Percentiles rank a stretch among this genome's conserved stretches.
Conservation (phyloP, 1,140 invertebrate genomes). For the Camponotus floridanus region DNA sequence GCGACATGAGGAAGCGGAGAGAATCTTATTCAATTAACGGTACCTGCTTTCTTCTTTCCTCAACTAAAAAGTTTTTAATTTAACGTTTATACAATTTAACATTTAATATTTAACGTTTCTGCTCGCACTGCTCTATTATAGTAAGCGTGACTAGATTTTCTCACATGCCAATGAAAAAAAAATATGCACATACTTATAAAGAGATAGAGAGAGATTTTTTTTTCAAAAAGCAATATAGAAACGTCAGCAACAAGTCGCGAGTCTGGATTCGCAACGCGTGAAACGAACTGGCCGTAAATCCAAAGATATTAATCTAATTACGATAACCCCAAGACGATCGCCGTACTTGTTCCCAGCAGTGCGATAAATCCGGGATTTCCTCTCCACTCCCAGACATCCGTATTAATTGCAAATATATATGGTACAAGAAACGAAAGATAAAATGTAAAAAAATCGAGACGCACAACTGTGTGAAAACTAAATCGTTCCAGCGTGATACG, state of each 20-base stretch:
- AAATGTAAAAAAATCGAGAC: conserved; percentile 9
- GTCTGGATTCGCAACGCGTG: not conserved
- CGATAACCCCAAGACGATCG: conserved; percentile 47
- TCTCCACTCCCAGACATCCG: conserved; percentile 22
- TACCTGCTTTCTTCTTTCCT: conserved; percentile 10
- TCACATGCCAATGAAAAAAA: conserved; percentile 50
- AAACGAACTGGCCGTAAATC: conserved; percentile 24
- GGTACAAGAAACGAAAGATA: not conserved
- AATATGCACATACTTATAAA: not conserved
- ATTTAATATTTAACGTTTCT: too few species aligned
- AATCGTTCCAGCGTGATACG: not conserved
- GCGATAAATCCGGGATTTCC: conserved; percentile 46
- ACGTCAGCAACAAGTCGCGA: not conserved
- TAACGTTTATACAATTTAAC: too few species aligned
- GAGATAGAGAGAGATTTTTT: conserved; percentile 1
- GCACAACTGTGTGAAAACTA: conserved; percentile 39
- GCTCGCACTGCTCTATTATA: not conserved
- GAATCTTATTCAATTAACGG: conserved; percentile 70
- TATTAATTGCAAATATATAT: conserved; percentile 54
- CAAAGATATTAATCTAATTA: conserved; percentile 61
- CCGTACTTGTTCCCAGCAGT: conserved; percentile 21
- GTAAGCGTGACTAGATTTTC: conserved; percentile 63
- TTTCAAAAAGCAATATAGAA: conserved; percentile 32
- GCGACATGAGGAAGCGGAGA: conserved; percentile 35
- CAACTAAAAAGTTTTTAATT: conserved; percentile 12